phyloP scores from a whole-genome alignment of 2,113 vertebrate species.

The Pseudorectes ferrugineus region DNA sequence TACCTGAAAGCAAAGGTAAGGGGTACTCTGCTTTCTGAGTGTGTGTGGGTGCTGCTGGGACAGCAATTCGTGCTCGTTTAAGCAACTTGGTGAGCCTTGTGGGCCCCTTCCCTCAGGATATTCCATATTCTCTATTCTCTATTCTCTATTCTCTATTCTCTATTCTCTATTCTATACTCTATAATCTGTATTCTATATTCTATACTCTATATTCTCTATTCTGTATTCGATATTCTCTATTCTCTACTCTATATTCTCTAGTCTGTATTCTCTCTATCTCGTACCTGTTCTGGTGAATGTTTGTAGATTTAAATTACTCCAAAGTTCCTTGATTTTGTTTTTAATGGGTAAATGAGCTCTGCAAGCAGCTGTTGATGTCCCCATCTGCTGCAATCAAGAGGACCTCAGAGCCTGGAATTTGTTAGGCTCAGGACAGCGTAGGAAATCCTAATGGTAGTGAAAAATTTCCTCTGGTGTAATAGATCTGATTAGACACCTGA shows the following conservation, averaged over 20 bases:
- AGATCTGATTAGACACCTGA: neutral
- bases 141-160: too few relatives aligned
- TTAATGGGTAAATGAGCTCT: neutral
- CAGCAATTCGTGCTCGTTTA: too few relatives aligned
- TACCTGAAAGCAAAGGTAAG: too few relatives aligned
- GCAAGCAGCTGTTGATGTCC: neutral
- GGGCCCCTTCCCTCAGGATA: too few relatives aligned
- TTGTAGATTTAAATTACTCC: neutral
- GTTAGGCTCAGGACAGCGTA: neutral
- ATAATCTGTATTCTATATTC: too few relatives aligned
- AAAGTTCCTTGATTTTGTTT: neutral
- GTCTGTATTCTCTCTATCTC: neutral
- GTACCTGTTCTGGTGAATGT: neutral
- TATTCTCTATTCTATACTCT: too few relatives aligned
- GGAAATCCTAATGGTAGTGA: neutral
- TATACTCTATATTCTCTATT: too few relatives aligned
- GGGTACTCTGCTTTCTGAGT: too few relatives aligned
- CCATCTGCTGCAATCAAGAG: neutral
- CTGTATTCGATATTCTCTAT: too few relatives aligned
- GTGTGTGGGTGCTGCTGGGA: too few relatives aligned
- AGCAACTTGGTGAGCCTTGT: too few relatives aligned
- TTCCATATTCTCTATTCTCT: too few relatives aligned
- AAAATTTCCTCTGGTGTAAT: neutral
- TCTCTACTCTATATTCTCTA: accelerated
- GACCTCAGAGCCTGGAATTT: neutral